Evolutionary conservation across 2,113 vertebrate genomes (phyloP).

Genomic region (cat (Felis catus)): DNA sequence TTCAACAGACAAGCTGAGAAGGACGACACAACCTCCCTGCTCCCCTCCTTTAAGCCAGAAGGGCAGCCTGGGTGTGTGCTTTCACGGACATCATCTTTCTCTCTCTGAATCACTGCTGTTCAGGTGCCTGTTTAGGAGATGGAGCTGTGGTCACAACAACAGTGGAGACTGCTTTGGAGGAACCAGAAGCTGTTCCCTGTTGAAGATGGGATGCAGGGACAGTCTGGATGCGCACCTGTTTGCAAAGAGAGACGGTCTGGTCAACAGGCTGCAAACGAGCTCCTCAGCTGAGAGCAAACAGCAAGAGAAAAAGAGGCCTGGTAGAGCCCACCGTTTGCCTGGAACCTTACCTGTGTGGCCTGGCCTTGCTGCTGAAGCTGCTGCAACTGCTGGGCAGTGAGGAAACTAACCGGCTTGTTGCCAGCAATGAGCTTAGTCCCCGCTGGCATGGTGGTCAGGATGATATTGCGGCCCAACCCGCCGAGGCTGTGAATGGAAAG

Average conservation of each 20-base stretch:
- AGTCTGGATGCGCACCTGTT: slow-evolving; percentile 96
- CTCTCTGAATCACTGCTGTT: slow-evolving; percentile 85
- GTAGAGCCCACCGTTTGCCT: rapidly evolving
- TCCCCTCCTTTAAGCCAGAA: not conserved
- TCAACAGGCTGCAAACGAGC: not conserved
- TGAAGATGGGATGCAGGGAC: slow-evolving; percentile 95
- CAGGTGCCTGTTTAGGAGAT: slow-evolving; percentile 91
- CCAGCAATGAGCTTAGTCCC: slow-evolving; percentile 97
- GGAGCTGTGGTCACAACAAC: slow-evolving; percentile 96
- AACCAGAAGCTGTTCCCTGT: slow-evolving; percentile 90
- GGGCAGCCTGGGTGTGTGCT: not conserved
- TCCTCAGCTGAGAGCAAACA: not conserved
- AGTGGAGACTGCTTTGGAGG: slow-evolving; percentile 94
- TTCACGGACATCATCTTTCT: not conserved
- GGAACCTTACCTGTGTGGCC: slow-evolving; percentile 91
- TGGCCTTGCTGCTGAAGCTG: slow-evolving; percentile 99
- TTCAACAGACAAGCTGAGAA: not conserved
- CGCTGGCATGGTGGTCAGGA: slow-evolving; percentile 97
- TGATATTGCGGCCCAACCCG: slow-evolving; percentile 96
- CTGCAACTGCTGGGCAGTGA: slow-evolving; percentile 97
- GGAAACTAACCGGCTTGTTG: slow-evolving; percentile 98
- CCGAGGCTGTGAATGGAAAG: slow-evolving; percentile 87
- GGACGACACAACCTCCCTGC: not conserved
- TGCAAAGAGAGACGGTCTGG: not conserved
- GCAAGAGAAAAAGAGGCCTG: not conserved